Evolutionary conservation across 2,797 vertebrate species (phyloP).

Genomic region (Protosalanx chinensis): DNA sequence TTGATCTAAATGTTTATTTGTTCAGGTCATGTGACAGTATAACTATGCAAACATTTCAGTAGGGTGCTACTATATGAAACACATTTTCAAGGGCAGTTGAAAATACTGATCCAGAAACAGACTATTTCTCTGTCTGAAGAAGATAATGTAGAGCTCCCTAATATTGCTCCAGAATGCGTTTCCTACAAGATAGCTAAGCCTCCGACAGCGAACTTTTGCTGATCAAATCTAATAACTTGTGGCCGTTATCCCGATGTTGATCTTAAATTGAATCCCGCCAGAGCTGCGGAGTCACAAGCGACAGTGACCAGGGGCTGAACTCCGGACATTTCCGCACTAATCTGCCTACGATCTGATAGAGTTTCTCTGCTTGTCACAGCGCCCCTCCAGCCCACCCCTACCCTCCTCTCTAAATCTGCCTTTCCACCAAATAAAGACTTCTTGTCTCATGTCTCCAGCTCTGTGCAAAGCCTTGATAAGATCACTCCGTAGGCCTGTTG

Average conservation of each 20-base stretch:
- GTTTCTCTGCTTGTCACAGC: conserved; percentile 42
- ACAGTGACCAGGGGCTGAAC: conserved; percentile 62
- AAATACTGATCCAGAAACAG: neutral
- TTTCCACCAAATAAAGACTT: conserved; percentile 7
- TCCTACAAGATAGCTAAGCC: conserved; percentile 29
- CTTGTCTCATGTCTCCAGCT: conserved; percentile 31
- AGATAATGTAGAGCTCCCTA: conserved; percentile 24
- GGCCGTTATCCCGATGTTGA: conserved; percentile 51
- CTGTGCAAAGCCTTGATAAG: conserved; percentile 30
- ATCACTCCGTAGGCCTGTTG: conserved; percentile 30
- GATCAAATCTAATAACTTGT: conserved; percentile 43
- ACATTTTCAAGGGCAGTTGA: conserved; percentile 31
- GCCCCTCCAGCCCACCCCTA: neutral
- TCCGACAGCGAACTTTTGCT: conserved; percentile 38
- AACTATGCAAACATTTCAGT: conserved; percentile 40
- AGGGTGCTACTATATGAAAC: conserved; percentile 19
- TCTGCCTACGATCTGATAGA: conserved; percentile 55
- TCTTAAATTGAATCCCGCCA: conserved; percentile 58
- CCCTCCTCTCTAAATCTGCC: conserved; percentile 42
- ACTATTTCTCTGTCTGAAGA: conserved; percentile 19
- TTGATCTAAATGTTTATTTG: neutral
- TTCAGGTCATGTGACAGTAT: conserved; percentile 42
- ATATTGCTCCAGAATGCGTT: conserved; percentile 30
- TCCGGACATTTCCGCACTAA: conserved; percentile 54
- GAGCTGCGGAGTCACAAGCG: conserved; percentile 43